Evolutionary conservation across 2,888 invertebrate genomes (phyloP).

Genomic region (Dyspetes luteomarginatus): DNA sequence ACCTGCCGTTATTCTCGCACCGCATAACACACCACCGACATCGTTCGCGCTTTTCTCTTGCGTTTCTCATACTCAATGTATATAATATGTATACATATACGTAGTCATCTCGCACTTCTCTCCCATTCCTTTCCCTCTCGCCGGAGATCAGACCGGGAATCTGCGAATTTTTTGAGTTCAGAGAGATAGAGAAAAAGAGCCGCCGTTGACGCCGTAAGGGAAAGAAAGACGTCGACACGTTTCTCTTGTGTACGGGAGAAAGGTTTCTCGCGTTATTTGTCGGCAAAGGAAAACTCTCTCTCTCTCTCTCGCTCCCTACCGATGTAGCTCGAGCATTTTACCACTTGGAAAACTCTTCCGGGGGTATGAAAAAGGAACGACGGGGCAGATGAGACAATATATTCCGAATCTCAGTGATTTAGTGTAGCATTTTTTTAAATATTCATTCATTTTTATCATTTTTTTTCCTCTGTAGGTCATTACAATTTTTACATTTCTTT

Average conservation of each 20-base stretch:
- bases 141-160: constrained; percentile 23
- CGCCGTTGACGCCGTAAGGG: constrained; percentile 35
- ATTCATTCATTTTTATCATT: background rate
- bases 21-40: constrained; percentile 34
- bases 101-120: background rate
- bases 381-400: constrained; percentile 14
- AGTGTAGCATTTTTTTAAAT: background rate
- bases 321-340: constrained; percentile 8
- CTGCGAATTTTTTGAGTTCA: constrained; percentile 35
- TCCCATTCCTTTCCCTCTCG: background rate
- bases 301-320: background rate
- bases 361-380: background rate
- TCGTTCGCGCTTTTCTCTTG: constrained; percentile 20
- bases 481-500: background rate
- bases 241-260: constrained; percentile 54
- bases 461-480: background rate
- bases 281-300: constrained; percentile 35
- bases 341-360: constrained; percentile 36
- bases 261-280: constrained; percentile 43
- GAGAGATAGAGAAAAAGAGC: constrained; percentile 17
- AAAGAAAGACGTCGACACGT: constrained; percentile 45
- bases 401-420: constrained; percentile 19
- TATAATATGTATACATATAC: background rate
- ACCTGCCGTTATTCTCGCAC: constrained; percentile 44
- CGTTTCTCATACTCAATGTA: background rate